phyloP scores from a whole-genome alignment of 2,888 invertebrate species.

The Athetis lepigone region DNA sequence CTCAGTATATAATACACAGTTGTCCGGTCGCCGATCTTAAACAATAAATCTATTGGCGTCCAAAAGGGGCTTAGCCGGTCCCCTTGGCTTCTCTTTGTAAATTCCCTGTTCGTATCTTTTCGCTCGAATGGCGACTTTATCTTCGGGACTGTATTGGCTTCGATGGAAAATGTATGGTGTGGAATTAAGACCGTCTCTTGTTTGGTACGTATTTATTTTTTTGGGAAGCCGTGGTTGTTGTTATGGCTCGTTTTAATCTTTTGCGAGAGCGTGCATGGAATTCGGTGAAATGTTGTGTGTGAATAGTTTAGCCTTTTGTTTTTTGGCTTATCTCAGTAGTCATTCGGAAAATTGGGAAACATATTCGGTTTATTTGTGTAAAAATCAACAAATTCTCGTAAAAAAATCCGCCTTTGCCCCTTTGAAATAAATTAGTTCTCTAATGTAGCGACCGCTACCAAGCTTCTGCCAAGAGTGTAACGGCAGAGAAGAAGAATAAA shows the following conservation, averaged over 20 bases:
- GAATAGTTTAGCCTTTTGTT: not conserved
- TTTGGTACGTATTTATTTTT: constrained; percentile 49
- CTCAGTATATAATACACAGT: constrained; percentile 65
- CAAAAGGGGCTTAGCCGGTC: constrained; percentile 67
- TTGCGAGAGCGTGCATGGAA: not conserved
- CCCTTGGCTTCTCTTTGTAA: constrained; percentile 70
- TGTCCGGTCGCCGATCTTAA: constrained; percentile 77
- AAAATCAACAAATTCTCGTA: too few species aligned
- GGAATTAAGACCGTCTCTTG: constrained; percentile 60
- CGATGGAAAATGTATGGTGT: constrained; percentile 73
- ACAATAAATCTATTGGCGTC: constrained; percentile 82
- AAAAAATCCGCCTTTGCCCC: too few species aligned
- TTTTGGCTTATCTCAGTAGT: not conserved
- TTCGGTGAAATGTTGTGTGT: not conserved
- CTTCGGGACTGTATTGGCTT: constrained; percentile 68
- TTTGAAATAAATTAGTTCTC: too few species aligned
- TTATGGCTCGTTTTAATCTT: constrained; percentile 8
- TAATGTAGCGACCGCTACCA: too few species aligned
- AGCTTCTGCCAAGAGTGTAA: too few species aligned
- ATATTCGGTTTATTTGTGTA: too few species aligned
- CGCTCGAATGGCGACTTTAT: constrained; percentile 77
- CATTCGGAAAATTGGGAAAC: not conserved
- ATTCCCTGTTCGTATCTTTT: constrained; percentile 81
- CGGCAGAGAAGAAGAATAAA: too few species aligned
- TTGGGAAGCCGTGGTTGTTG: constrained; percentile 41